phyloP scores from a whole-genome alignment of 1,140 invertebrate species.

The Drosophila sucinea region DNA sequence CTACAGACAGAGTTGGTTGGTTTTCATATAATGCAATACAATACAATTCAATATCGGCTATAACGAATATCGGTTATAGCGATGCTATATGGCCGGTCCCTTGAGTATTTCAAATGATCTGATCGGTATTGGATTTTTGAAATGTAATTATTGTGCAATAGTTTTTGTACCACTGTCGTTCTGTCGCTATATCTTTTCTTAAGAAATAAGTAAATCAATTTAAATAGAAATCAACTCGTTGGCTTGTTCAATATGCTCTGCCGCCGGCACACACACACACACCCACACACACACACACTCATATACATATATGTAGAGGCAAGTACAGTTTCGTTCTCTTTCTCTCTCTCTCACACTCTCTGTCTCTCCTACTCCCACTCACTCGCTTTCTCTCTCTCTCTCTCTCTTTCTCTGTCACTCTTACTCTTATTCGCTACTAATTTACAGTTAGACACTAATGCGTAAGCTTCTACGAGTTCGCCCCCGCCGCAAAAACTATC shows the following conservation, averaged over 20 bases:
- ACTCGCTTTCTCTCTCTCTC: constrained; percentile 16
- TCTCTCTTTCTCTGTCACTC: constrained; percentile 34
- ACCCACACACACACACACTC: too few relatives aligned
- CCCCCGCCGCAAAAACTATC: constrained; percentile 35
- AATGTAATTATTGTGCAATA: too few relatives aligned
- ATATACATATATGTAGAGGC: not conserved
- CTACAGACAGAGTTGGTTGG: too few relatives aligned
- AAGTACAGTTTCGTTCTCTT: constrained; percentile 64
- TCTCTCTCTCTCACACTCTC: constrained; percentile 17
- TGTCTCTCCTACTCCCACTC: not conserved
- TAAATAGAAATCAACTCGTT: constrained; percentile 59
- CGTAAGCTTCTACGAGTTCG: not conserved
- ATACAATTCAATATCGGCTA: too few relatives aligned
- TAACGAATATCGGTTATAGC: too few relatives aligned
- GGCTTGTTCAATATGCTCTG: not conserved
- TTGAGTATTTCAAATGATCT: too few relatives aligned
- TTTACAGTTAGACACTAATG: constrained; percentile 37
- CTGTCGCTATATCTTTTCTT: not conserved
- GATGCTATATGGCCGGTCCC: too few relatives aligned
- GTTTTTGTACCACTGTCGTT: too few relatives aligned
- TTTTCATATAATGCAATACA: too few relatives aligned
- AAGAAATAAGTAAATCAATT: constrained; percentile 64
- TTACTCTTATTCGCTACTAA: constrained; percentile 26
- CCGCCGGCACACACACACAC: constrained; percentile 29
- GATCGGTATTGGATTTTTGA: too few relatives aligned